These are phyloP conservation scores for Acleris literana DNA, from an alignment of 2,888 invertebrate genomes.

Conservation along the genomic window DNA sequence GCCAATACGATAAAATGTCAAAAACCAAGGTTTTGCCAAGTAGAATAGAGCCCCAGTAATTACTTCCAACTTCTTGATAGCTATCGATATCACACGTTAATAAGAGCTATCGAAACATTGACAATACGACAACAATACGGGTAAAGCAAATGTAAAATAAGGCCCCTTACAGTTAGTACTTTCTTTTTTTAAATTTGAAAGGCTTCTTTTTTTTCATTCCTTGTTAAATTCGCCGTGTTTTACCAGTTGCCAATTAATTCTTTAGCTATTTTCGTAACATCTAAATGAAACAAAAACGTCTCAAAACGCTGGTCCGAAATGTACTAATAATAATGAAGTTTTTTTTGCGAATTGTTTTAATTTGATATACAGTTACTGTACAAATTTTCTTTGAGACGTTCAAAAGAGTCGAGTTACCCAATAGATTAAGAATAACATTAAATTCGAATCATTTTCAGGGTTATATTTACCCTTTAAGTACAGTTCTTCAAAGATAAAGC, in stretches of 20 bases:
- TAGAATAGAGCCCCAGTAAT: too few relatives aligned
- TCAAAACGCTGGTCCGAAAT: not conserved
- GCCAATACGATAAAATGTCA: too few relatives aligned
- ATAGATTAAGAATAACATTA: constrained; percentile 6
- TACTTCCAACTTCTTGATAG: too few relatives aligned
- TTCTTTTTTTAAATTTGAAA: too few relatives aligned
- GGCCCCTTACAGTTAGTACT: too few relatives aligned
- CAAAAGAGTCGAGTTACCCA: constrained; percentile 13
- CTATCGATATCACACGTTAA: too few relatives aligned
- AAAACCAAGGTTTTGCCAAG: too few relatives aligned
- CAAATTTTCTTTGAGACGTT: constrained; percentile 8
- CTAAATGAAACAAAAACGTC: not conserved
- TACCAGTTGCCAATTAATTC: not conserved
- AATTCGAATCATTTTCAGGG: constrained; percentile 4
- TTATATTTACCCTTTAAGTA: constrained; percentile 18
- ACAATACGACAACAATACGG: too few relatives aligned
- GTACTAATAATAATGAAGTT: not conserved
- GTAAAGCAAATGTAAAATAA: too few relatives aligned
- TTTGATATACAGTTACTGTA: constrained; percentile 7
- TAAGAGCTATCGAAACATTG: too few relatives aligned
- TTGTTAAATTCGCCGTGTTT: not conserved
- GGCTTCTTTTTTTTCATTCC: not conserved
- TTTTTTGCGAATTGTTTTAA: not conserved
- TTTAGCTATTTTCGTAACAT: not conserved
- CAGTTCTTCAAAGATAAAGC: constrained; percentile 8